Conservation (phyloP, 2,113 vertebrate genomes). For the Notarius quadriscutis region DNA sequence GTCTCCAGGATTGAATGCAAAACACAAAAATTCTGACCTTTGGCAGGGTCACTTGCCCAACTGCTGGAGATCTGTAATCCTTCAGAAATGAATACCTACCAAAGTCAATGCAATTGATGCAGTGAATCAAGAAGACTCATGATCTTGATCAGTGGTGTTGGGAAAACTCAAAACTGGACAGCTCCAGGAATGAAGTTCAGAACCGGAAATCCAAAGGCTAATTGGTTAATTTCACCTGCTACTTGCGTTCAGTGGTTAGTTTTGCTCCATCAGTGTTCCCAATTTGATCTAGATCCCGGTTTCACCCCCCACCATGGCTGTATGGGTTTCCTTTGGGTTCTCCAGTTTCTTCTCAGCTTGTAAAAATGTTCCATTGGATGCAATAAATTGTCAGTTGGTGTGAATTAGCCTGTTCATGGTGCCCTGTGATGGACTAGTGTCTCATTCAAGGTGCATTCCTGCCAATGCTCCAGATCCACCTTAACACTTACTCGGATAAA, state of each 20-base stretch:
- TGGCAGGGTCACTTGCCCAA: constrained; percentile 10
- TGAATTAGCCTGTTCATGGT: background rate
- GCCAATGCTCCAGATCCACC: background rate
- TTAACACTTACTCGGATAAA: background rate
- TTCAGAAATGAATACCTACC: background rate
- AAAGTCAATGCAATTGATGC: background rate
- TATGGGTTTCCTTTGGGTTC: background rate
- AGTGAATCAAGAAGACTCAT: background rate
- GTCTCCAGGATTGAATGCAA: background rate
- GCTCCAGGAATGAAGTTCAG: background rate
- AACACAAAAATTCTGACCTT: background rate
- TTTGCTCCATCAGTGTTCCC: background rate
- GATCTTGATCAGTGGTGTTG: background rate
- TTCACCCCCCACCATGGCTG: background rate
- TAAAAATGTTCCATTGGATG: background rate
- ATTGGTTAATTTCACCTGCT: constrained; percentile 37
- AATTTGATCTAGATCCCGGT: background rate
- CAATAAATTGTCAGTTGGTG: background rate
- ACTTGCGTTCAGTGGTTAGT: background rate
- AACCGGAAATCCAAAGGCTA: background rate
- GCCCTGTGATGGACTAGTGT: background rate
- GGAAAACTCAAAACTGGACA: background rate
- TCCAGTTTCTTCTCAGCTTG: too few relatives aligned
- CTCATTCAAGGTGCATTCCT: background rate
- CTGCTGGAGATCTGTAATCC: background rate